Conservation (phyloP, 2,888 invertebrate genomes). For the Chironomus riparius region DNA sequence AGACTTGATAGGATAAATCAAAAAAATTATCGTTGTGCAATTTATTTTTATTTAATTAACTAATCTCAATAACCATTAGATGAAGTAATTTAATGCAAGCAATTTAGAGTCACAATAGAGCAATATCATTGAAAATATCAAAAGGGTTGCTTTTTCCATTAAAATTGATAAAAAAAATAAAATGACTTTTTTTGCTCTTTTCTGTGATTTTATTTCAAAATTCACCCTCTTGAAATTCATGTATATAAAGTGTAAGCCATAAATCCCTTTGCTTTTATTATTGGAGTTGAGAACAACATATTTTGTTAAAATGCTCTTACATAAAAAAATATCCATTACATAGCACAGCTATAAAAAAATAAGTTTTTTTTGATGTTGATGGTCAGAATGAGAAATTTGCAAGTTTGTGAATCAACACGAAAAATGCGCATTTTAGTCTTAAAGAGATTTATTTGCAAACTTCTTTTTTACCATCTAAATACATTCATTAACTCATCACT, state of each 20-base stretch:
- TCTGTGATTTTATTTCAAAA: background rate
- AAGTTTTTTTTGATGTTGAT: too few relatives aligned
- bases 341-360: too few relatives aligned
- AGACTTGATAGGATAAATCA: too few relatives aligned
- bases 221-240: background rate
- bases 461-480: background rate
- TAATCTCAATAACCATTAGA: conserved; percentile 5
- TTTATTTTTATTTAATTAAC: background rate
- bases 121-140: background rate
- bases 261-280: too few relatives aligned
- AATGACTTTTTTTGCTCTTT: background rate
- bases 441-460: background rate
- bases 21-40: background rate
- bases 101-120: background rate
- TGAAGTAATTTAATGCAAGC: conserved; percentile 3
- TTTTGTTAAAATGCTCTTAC: too few relatives aligned
- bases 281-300: too few relatives aligned
- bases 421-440: background rate
- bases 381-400: too few relatives aligned
- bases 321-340: too few relatives aligned
- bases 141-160: background rate
- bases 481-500: background rate
- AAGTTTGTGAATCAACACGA: background rate
- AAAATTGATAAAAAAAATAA: background rate
- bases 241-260: too few relatives aligned